Conservation (phyloP, 2,888 invertebrate species). For the Cerastoderma edule region DNA sequence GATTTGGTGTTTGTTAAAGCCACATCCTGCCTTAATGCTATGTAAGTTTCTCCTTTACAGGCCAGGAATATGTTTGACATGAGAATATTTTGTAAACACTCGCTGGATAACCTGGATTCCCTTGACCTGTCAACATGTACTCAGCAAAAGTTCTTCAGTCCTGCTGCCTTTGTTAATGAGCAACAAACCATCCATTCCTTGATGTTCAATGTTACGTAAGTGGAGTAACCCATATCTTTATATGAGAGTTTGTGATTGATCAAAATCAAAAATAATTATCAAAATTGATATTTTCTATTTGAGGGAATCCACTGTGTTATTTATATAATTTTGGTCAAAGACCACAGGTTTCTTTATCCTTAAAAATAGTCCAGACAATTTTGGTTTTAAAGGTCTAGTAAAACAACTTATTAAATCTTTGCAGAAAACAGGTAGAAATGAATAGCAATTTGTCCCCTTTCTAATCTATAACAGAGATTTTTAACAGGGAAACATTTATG, state of each 20-base stretch:
- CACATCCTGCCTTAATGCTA: background rate
- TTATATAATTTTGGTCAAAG: too few relatives aligned
- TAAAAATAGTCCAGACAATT: too few relatives aligned
- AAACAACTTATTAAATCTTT: too few relatives aligned
- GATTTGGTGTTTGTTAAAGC: too few relatives aligned
- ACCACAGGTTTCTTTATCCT: too few relatives aligned
- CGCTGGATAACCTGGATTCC: constrained; percentile 28
- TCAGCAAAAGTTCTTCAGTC: constrained; percentile 64
- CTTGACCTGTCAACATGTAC: constrained; percentile 56
- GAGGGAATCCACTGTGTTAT: background rate
- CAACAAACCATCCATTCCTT: constrained; percentile 34
- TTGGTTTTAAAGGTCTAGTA: too few relatives aligned
- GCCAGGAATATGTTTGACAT: constrained; percentile 67
- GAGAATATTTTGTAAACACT: constrained; percentile 61
- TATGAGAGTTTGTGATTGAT: too few relatives aligned
- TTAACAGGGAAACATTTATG: too few relatives aligned
- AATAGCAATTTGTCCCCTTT: too few relatives aligned
- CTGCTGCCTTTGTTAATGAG: constrained; percentile 40
- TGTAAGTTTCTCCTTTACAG: constrained; percentile 52
- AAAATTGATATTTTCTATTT: background rate
- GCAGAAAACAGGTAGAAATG: too few relatives aligned
- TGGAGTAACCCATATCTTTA: background rate
- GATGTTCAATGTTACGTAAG: constrained; percentile 64
- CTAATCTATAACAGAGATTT: too few relatives aligned
- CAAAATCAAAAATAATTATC: background rate